phyloP scores from a whole-genome alignment of 1,140 invertebrate genomes.

The Drosophila pseudoananassae region DNA sequence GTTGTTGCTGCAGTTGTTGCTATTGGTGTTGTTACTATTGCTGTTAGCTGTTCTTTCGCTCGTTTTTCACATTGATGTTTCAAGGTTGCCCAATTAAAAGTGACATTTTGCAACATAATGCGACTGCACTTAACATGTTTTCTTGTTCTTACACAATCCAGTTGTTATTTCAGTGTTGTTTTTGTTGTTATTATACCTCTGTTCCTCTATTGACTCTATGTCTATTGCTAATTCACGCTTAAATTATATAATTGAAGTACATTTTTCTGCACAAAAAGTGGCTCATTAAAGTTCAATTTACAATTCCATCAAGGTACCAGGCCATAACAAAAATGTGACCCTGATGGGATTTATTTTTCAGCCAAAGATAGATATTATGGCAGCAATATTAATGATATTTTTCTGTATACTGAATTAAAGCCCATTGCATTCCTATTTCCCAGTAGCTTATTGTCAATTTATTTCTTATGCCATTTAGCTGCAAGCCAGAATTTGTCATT shows the following conservation, averaged over 20 bases:
- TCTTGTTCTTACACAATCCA: conserved; percentile 63
- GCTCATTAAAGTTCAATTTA: conserved; percentile 73
- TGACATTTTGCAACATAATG: conserved; percentile 82
- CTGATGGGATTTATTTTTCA: neutral
- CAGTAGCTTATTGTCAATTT: conserved; percentile 20
- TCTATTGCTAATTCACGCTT: conserved; percentile 68
- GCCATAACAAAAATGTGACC: conserved; percentile 2
- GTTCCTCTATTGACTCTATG: neutral
- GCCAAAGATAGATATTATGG: too few relatives aligned
- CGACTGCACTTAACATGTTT: conserved; percentile 81
- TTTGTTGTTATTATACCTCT: conserved; percentile 22
- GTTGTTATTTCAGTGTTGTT: conserved; percentile 31
- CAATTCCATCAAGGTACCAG: conserved; percentile 45
- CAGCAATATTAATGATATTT: too few relatives aligned
- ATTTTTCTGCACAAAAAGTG: conserved; percentile 71
- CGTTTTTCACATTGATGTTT: conserved; percentile 81
- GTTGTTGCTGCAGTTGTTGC: conserved; percentile 20
- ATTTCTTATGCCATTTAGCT: conserved; percentile 36
- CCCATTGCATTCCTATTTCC: neutral
- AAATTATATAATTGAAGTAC: conserved; percentile 79
- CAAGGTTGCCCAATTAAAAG: conserved; percentile 82
- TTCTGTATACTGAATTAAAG: too few relatives aligned
- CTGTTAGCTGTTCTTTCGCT: conserved; percentile 75
- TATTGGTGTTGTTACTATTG: conserved; percentile 48
- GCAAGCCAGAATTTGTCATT: conserved; percentile 48